Evolutionary conservation across 2,888 invertebrate genomes (phyloP), one percentile per base, ranked within the genome.

Genomic region (Tuta absoluta): DNA sequence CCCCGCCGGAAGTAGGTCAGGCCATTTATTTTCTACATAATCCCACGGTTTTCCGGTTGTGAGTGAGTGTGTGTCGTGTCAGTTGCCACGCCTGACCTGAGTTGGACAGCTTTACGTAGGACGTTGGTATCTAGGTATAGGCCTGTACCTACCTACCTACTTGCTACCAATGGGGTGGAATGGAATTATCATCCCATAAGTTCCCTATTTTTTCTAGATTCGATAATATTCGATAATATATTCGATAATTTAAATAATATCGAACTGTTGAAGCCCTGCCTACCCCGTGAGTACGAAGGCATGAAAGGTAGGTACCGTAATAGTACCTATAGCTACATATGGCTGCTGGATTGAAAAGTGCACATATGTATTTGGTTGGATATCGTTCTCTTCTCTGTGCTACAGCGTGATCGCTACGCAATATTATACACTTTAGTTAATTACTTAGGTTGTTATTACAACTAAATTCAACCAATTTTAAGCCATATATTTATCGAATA

Each of bases 381-480:
- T 45, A 12, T 41, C 41, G 41, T 41, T 14, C 14, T 11, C 41
- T 41, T 14, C 41, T 41, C 1, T 12, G 14, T 41, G 41, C 41
- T 41, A 14, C 14, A 2, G 14, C 41, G 14, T 45, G 11, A 45
- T 45, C 17, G 45, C n/a, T 17, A 45, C 45, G 45, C n/a, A 17
- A 17, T n/a, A n/a, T n/a, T n/a, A 45, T 17, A 5, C 67, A 72
- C 72, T 33, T 33, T 10, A 33, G 33, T 33, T 75, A 74, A 78
- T 76, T 75, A 74, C 77, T 76, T 75, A 73, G 73, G 72, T 70
- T 68, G 66, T 73, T 74, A 72, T 75, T 76, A 70, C 65, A 21
- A 23, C 66, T 28, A 45, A 65, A 38, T 59, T 64, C 59, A 21
- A 23, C 51, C 21, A 51, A 28, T 10, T 49, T 19, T 19, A 8